Conservation (phyloP, 2,797 vertebrate species). For the Poecile montanus region DNA sequence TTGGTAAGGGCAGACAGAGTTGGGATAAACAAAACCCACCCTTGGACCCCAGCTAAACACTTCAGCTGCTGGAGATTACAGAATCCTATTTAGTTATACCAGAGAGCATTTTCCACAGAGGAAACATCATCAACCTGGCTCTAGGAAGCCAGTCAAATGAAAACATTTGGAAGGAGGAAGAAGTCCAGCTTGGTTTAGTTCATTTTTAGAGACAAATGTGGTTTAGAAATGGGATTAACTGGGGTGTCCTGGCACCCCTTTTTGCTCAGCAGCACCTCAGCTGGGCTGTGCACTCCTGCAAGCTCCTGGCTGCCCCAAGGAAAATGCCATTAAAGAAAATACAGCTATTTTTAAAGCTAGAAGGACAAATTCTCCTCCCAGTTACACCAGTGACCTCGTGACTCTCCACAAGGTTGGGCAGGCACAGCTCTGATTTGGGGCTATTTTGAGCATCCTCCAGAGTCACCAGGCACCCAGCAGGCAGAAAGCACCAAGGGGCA, state of each 20-base stretch:
- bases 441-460: conserved; percentile 9
- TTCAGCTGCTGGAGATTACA: conserved; percentile 50
- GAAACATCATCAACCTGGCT: background rate
- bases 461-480: background rate
- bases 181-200: background rate
- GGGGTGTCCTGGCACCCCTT: background rate
- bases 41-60: conserved; percentile 16
- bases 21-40: background rate
- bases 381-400: conserved; percentile 22
- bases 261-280: rapidly evolving
- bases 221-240: background rate
- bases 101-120: conserved; percentile 24
- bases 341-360: conserved; percentile 16
- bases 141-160: background rate
- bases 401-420: background rate
- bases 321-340: conserved; percentile 8
- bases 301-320: conserved; percentile 9
- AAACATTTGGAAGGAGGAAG: background rate
- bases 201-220: background rate
- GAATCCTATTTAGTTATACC: conserved; percentile 54
- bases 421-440: background rate
- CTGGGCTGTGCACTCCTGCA: background rate
- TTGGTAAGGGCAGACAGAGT: background rate
- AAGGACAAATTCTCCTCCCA: conserved; percentile 42
- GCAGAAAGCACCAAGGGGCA: background rate